phyloP scores from a whole-genome alignment of 1,140 invertebrate species.

The Rhagoletis pomonella region DNA sequence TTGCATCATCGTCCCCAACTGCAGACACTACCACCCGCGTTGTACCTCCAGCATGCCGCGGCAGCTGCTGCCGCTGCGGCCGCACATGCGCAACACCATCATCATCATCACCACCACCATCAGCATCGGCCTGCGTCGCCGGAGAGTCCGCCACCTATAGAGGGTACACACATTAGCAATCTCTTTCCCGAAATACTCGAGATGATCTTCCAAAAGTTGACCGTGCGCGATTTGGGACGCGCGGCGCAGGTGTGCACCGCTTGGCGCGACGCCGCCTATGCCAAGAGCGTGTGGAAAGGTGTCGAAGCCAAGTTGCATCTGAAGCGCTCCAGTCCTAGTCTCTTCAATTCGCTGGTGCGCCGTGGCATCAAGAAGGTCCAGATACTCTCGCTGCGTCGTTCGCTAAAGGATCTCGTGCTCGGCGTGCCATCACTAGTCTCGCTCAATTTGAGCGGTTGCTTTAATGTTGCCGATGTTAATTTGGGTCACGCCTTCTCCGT shows the following conservation, averaged over 20 bases:
- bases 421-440: constrained; percentile 91
- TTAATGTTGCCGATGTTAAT: constrained; percentile 90
- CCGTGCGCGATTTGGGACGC: constrained; percentile 90
- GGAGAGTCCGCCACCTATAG: constrained; percentile 69
- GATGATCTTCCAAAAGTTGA: constrained; percentile 92
- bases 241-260: constrained; percentile 92
- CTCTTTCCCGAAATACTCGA: constrained; percentile 94
- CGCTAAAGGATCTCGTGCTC: constrained; percentile 89
- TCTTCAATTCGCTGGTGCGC: constrained; percentile 89
- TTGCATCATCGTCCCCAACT: constrained; percentile 71
- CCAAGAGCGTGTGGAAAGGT: constrained; percentile 93
- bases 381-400: constrained; percentile 88
- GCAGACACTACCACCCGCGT: constrained; percentile 67
- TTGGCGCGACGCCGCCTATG: constrained; percentile 94
- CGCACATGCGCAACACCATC: constrained; percentile 67
- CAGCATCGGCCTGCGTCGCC: constrained; percentile 76
- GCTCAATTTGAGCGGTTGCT: constrained; percentile 93
- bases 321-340: constrained; percentile 85
- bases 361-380: constrained; percentile 92
- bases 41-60: constrained; percentile 70
- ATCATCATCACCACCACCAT: constrained; percentile 67
- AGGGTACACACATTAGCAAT: constrained; percentile 87
- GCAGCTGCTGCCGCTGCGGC: constrained; percentile 69
- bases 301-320: constrained; percentile 94
- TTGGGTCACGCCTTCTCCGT: constrained; percentile 86